Percentiles rank a stretch among this genome's conserved stretches.
Evolutionary conservation across 2,113 vertebrate genomes (phyloP).

Genomic region (Apteryx owenii): DNA sequence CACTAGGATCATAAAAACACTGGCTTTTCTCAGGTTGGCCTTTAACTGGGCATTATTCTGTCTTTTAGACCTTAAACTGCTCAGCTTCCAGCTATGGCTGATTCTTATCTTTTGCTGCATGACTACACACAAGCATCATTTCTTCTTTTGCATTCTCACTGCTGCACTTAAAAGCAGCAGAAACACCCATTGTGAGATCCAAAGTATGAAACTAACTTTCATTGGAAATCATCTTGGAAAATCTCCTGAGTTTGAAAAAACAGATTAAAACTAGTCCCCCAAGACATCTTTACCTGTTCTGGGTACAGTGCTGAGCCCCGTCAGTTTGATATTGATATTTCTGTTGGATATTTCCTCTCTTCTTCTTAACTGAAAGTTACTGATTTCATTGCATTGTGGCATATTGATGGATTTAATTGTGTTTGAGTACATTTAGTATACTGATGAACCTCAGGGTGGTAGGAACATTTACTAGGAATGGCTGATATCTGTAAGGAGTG

Average conservation of each 20-base stretch:
- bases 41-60: neutral
- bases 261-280: neutral
- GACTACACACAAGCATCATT: neutral
- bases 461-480: neutral
- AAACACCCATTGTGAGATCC: fast-evolving
- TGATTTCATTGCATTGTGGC: neutral
- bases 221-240: neutral
- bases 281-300: neutral
- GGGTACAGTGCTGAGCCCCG: neutral
- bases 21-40: neutral
- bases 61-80: neutral
- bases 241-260: neutral
- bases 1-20: neutral
- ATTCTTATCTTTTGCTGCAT: neutral
- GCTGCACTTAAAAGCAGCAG: neutral
- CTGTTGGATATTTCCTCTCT: neutral
- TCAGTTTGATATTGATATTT: neutral
- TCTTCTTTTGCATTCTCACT: neutral
- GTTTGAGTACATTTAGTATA: neutral
- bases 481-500: neutral
- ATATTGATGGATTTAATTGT: neutral
- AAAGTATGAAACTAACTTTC: neutral
- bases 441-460: neutral
- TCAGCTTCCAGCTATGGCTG: neutral
- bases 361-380: neutral